phyloP scores from a whole-genome alignment of 2,888 invertebrate genomes.

The Hartigia nigra region DNA sequence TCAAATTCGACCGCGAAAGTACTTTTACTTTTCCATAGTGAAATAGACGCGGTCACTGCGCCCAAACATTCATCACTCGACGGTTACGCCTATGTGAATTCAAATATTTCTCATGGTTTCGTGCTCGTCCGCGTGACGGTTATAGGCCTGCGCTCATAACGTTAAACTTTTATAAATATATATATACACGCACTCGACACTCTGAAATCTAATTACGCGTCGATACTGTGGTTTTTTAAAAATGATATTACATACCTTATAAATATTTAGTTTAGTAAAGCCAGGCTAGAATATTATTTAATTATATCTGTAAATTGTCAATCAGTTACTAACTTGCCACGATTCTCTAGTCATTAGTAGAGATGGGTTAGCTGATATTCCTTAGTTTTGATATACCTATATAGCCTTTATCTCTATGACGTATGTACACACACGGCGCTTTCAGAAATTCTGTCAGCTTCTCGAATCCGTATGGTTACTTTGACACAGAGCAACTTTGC shows the following conservation, averaged over 20 bases:
- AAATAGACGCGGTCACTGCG: too few species aligned
- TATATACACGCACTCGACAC: too few species aligned
- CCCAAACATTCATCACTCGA: too few species aligned
- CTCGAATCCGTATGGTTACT: background rate
- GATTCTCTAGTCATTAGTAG: background rate
- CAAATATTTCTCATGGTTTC: too few species aligned
- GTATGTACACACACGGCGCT: background rate
- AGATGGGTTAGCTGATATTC: background rate
- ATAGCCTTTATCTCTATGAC: background rate
- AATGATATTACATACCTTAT: too few species aligned
- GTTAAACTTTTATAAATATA: too few species aligned
- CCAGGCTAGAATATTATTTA: background rate
- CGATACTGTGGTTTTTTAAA: background rate
- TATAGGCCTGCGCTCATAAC: too few species aligned
- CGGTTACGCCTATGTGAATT: too few species aligned
- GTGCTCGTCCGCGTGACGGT: too few species aligned
- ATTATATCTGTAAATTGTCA: background rate
- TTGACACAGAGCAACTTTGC: background rate
- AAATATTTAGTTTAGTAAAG: background rate
- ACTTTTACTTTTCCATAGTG: constrained; percentile 23
- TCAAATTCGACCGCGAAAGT: constrained; percentile 35
- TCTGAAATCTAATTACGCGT: too few species aligned
- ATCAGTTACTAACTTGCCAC: background rate
- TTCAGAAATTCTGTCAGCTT: background rate
- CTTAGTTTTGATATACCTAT: background rate